Conservation (phyloP, 2,888 invertebrate genomes). For the Andrena bicolor region DNA sequence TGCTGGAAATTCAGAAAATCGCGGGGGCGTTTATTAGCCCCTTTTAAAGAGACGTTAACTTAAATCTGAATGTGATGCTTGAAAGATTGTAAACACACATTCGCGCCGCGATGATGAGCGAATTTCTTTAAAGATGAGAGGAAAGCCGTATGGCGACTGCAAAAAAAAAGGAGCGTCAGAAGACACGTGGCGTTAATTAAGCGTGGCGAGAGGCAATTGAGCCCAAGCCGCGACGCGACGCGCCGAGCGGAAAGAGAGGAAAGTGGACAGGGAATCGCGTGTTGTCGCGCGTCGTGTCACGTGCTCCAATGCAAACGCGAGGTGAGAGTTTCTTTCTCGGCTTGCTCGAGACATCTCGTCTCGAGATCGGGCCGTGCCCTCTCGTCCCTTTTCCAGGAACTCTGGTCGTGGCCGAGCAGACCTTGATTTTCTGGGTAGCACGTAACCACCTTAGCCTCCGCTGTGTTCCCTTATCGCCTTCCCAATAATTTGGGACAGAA, state of each 20-base stretch:
- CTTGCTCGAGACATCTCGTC: conserved; percentile 57
- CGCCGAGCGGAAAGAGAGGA: conserved; percentile 28
- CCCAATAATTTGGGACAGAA: neutral
- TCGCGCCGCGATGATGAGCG: neutral
- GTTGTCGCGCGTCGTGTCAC: conserved; percentile 46
- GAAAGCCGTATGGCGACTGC: neutral
- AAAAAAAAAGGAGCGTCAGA: conserved; percentile 9
- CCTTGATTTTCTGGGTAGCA: conserved; percentile 29
- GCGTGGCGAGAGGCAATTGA: conserved; percentile 24
- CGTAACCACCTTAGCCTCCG: conserved; percentile 20
- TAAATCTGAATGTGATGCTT: neutral
- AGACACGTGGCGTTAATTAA: conserved; percentile 60
- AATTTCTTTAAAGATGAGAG: too few relatives aligned
- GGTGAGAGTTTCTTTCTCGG: conserved; percentile 44
- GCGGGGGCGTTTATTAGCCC: neutral
- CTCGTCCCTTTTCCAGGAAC: conserved; percentile 40
- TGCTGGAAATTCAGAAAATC: neutral
- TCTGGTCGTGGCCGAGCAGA: conserved; percentile 5
- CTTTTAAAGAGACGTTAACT: neutral
- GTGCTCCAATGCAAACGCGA: conserved; percentile 52
- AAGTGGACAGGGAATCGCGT: conserved; percentile 51
- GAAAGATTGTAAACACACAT: neutral
- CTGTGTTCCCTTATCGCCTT: conserved; percentile 4
- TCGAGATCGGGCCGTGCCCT: conserved; percentile 48
- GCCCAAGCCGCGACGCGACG: conserved; percentile 20